Percentiles rank a stretch among this genome's conserved stretches.
Conservation (phyloP, 1,140 invertebrate species). For the Gonatopus flavifemur region DNA sequence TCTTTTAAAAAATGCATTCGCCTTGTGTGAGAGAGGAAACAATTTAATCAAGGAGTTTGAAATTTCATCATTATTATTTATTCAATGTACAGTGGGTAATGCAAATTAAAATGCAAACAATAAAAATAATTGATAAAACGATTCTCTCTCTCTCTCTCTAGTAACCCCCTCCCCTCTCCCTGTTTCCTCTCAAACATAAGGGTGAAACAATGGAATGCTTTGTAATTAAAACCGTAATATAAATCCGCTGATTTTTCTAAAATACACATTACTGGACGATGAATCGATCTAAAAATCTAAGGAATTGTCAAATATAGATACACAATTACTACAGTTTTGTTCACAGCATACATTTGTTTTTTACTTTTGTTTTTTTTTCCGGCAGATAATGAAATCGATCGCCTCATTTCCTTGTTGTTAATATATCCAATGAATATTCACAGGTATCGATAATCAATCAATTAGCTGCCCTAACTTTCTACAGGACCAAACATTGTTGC, state of each 20-base stretch:
- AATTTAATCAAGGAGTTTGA: too few species aligned
- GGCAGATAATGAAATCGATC: conserved; percentile 12
- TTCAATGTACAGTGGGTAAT: too few species aligned
- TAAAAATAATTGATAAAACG: too few species aligned
- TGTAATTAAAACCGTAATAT: neutral
- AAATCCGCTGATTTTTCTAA: conserved; percentile 16
- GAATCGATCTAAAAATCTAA: conserved; percentile 11
- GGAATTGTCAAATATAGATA: conserved; percentile 24
- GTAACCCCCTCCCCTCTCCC: too few species aligned
- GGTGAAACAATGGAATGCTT: neutral
- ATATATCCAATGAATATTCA: conserved; percentile 37
- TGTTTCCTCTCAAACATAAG: too few species aligned
- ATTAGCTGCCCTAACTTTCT: conserved; percentile 49
- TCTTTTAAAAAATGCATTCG: conserved; percentile 13
- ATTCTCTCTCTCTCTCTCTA: too few species aligned
- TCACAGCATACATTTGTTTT: too few species aligned
- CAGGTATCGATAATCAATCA: conserved; percentile 48
- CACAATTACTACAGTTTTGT: conserved; percentile 8
- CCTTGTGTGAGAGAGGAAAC: too few species aligned
- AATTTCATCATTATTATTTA: too few species aligned
- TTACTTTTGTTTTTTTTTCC: neutral
- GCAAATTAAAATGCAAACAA: too few species aligned
- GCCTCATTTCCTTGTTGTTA: conserved; percentile 25
- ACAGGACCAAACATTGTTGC: conserved; percentile 48
- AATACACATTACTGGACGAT: conserved; percentile 6